Percentiles rank a stretch among this genome's conserved stretches.
Evolutionary conservation across 2,888 invertebrate genomes (phyloP).

Genomic region (Thera obeliscata): DNA sequence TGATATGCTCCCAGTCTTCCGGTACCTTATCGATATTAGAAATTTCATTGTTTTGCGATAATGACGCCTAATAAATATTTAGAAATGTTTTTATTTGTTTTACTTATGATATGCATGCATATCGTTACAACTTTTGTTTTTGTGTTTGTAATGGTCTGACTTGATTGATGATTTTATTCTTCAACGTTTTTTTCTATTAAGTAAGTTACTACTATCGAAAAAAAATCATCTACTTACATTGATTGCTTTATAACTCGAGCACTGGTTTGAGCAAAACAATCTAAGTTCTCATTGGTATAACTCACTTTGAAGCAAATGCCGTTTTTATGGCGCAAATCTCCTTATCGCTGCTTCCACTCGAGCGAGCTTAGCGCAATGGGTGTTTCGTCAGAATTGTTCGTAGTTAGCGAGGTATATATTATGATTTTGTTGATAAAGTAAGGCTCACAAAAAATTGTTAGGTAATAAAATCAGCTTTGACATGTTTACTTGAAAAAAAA

Average conservation of each 20-base stretch:
- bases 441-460: not conserved
- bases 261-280: not conserved
- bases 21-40: not conserved
- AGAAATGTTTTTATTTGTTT: too few species aligned
- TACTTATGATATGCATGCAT: too few species aligned
- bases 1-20: slow-evolving; percentile 24
- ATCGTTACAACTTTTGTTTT: too few species aligned
- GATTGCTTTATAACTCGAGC: not conserved
- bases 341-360: slow-evolving; percentile 76
- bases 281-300: slow-evolving; percentile 20
- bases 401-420: not conserved
- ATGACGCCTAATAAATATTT: not conserved
- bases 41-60: not conserved
- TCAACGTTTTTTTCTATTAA: too few species aligned
- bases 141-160: too few species aligned
- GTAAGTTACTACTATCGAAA: too few species aligned
- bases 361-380: slow-evolving; percentile 46
- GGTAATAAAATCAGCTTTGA: not conserved
- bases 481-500: not conserved
- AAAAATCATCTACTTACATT: too few species aligned
- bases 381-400: slow-evolving; percentile 40
- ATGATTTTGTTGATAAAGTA: slow-evolving; percentile 11
- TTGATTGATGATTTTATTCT: too few species aligned
- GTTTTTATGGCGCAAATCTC: slow-evolving; percentile 72
- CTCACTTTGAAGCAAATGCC: slow-evolving; percentile 44